These are phyloP conservation scores for Arnoldichthys spilopterus DNA, from an alignment of 2,797 vertebrate genomes.

Conservation along the genomic window DNA sequence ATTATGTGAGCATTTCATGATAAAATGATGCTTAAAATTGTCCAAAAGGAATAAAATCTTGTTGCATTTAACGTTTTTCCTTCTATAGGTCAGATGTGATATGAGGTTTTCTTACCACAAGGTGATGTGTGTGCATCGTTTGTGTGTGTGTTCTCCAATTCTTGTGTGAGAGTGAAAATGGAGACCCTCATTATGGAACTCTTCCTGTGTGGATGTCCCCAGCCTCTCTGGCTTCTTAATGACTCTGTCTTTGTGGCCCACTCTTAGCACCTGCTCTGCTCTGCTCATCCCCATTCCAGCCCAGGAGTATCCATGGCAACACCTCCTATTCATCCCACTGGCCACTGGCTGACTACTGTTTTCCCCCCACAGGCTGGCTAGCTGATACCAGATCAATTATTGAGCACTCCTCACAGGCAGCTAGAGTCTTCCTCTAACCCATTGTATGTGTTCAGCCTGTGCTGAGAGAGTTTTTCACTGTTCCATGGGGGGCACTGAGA, in stretches of 20 bases:
- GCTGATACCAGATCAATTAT: conserved; percentile 75
- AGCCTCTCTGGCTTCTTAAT: conserved; percentile 76
- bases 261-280: conserved; percentile 76
- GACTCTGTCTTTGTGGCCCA: conserved; percentile 72
- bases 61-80: not conserved
- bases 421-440: conserved; percentile 37
- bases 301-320: conserved; percentile 76
- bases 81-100: not conserved
- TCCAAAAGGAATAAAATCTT: not conserved
- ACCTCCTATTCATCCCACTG: conserved; percentile 72
- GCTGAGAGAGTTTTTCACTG: conserved; percentile 14
- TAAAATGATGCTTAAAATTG: not conserved
- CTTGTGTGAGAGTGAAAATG: conserved; percentile 21
- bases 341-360: conserved; percentile 68
- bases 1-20: not conserved
- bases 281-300: conserved; percentile 52
- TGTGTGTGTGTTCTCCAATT: not conserved
- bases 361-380: conserved; percentile 57
- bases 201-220: conserved; percentile 58
- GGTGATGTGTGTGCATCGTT: not conserved
- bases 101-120: rapidly evolving
- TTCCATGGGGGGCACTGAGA: conserved; percentile 30
- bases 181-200: conserved; percentile 39
- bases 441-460: conserved; percentile 33
- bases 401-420: conserved; percentile 56